These are phyloP conservation scores for Pocillopora damicornis DNA, from an alignment of 64 coral and sea anemone species.

Conservation along the genomic window DNA sequence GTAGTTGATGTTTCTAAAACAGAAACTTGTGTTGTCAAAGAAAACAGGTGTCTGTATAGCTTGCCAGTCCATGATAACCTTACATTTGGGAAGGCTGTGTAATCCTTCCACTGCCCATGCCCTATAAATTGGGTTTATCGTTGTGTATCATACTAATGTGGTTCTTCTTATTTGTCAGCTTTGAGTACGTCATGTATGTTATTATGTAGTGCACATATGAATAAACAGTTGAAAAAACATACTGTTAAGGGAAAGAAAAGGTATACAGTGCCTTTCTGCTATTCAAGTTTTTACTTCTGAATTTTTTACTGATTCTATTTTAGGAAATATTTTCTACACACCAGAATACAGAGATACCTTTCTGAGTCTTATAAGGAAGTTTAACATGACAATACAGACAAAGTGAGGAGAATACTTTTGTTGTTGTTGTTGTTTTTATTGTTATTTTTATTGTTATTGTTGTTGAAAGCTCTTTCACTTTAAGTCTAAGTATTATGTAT, in stretches of 20 bases:
- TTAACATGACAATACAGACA: constrained; percentile 80
- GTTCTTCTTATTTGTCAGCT: too few relatives aligned
- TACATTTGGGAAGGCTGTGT: too few relatives aligned
- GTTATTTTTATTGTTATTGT: too few relatives aligned
- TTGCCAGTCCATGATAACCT: too few relatives aligned
- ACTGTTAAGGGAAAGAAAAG: background rate
- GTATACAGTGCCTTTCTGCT: background rate
- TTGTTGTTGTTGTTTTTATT: background rate
- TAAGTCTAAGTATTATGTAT: background rate
- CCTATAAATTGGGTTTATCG: too few relatives aligned
- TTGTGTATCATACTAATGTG: too few relatives aligned
- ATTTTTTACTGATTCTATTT: background rate
- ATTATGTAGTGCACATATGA: too few relatives aligned
- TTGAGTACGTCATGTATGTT: too few relatives aligned
- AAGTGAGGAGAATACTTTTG: constrained; percentile 49
- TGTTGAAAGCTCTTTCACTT: background rate
- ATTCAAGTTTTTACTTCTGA: background rate
- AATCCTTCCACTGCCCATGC: too few relatives aligned
- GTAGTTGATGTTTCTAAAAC: background rate
- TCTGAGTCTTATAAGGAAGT: constrained; percentile 70
- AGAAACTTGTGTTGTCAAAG: background rate
- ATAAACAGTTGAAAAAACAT: too few relatives aligned
- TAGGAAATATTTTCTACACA: constrained; percentile 95
- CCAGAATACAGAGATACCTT: constrained; percentile 95
- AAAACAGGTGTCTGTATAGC: background rate